These are phyloP conservation scores for Prunella fulvescens DNA, from an alignment of 2,113 vertebrate species.

Conservation along the genomic window DNA sequence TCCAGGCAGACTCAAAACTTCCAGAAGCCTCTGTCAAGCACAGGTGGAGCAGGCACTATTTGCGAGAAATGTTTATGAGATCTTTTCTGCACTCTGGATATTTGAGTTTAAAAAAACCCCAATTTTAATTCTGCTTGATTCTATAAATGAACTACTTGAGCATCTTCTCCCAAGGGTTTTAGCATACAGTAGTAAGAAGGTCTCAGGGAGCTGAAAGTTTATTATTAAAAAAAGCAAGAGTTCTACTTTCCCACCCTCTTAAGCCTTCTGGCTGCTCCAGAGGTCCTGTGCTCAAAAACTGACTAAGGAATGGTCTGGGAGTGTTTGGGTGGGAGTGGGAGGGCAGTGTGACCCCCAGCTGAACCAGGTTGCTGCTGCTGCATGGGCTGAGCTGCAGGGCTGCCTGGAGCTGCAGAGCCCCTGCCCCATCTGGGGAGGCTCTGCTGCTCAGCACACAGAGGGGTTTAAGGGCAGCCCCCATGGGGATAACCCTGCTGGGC, in stretches of 20 bases:
- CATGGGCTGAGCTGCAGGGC: not conserved
- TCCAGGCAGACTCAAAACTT: not conserved
- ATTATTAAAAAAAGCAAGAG: not conserved
- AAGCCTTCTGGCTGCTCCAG: not conserved
- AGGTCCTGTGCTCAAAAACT: too few species aligned
- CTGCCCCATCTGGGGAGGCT: not conserved
- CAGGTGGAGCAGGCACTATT: not conserved
- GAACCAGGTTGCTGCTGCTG: not conserved
- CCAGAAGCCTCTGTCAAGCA: not conserved
- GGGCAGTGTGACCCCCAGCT: rapidly evolving
- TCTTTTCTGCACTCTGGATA: not conserved
- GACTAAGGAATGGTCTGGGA: not conserved
- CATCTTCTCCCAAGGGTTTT: not conserved
- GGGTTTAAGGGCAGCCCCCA: not conserved
- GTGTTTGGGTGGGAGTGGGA: too few species aligned
- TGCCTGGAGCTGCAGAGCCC: not conserved
- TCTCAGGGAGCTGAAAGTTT: not conserved
- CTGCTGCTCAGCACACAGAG: rapidly evolving
- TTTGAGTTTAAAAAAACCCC: too few species aligned
- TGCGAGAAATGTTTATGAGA: not conserved
- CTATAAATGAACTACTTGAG: not conserved
- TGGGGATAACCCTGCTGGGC: rapidly evolving
- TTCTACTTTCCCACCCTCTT: not conserved
- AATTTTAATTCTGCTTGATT: not conserved
- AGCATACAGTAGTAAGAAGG: not conserved